A percentile compares a stretch with the other conserved stretches of the same genome.
phyloP scores from a whole-genome alignment of 92 coral and sea anemone genomes.

The Bergia puertoricense region DNA sequence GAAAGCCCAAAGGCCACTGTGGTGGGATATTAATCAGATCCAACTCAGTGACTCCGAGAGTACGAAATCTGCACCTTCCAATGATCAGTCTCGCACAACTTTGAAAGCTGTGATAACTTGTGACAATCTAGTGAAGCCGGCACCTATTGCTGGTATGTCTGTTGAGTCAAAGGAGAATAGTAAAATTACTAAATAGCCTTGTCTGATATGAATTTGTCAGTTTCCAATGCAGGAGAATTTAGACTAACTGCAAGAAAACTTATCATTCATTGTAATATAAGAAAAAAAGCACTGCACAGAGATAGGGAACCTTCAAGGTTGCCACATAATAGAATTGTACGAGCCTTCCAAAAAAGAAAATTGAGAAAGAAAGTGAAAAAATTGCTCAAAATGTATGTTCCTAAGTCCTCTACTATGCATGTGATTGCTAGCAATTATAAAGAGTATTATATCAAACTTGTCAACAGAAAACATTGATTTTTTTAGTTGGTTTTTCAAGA shows the following conservation, averaged over 20 bases:
- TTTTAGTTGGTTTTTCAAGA: slow-evolving; percentile 2
- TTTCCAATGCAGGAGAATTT: background rate
- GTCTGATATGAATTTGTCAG: background rate
- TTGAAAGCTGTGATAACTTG: slow-evolving; percentile 7
- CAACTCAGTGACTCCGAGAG: too few species aligned
- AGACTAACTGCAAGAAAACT: slow-evolving; percentile 1
- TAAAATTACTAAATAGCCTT: too few species aligned
- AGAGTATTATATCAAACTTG: background rate
- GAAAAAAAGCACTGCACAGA: background rate
- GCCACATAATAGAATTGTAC: background rate
- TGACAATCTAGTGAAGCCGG: background rate
- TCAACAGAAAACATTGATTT: background rate
- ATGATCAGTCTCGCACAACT: slow-evolving; percentile 1
- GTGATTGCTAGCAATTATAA: background rate
- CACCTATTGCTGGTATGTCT: background rate
- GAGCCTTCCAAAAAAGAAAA: background rate
- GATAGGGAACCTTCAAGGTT: background rate
- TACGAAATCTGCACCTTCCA: background rate
- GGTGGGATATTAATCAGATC: background rate
- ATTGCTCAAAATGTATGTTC: background rate
- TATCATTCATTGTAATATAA: background rate
- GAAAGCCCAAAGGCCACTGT: background rate
- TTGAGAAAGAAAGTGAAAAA: slow-evolving; percentile 4
- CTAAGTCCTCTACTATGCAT: background rate
- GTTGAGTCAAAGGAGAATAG: background rate